Evolutionary conservation across 2,888 invertebrate genomes (phyloP), one percentile per base, ranked within the genome.

Genomic region (Lycaena phlaeas): DNA sequence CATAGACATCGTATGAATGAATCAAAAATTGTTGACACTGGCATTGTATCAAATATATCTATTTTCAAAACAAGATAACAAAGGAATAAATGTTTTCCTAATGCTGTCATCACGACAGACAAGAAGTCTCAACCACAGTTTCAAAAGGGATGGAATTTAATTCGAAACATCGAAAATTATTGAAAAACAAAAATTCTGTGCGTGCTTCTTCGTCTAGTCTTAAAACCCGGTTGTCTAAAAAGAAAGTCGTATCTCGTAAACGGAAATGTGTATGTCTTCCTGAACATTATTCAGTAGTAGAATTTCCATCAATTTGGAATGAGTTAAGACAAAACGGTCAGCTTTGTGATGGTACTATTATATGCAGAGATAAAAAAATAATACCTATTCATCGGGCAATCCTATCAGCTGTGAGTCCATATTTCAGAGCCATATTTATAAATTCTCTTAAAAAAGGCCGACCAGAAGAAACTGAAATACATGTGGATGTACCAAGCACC

Each of bases 401-500:
- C 52, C 72, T 93, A 40, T 90, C 91, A 17, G 89, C 90, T 18
- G 88, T 88, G 31, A 92, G 92, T 72, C 89, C 91, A 14, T 92
- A 91, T 70, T 92, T 92, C 68, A 89, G 87, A 71, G 90, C 89
- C 0, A 82, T 90, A 49, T 91, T 92, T 68, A 88, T 89, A 41
- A 91, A 90, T 66, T 89, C 88, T 9, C 73, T 90, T 48, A 88
- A 87, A 53, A 84, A 86, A 54, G 88, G 87, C 39, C 81, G 87
- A 52, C 84, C 85, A 37, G 89, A 89, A 59, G 87, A 85, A 50
- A 87, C 78, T 1, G 86, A 88, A 64, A 87, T 90, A 49, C 79
- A 78, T 52, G 85, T 90, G 25, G 87, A 86, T 52, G 87, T 88
- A 26, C 84, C 88, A 1, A 85, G 87, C 43, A 69, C 81, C 45